Evolutionary conservation across 2,888 invertebrate genomes (phyloP), one percentile per base, ranked within the genome.

Genomic region (Philopedon plagiatum): DNA sequence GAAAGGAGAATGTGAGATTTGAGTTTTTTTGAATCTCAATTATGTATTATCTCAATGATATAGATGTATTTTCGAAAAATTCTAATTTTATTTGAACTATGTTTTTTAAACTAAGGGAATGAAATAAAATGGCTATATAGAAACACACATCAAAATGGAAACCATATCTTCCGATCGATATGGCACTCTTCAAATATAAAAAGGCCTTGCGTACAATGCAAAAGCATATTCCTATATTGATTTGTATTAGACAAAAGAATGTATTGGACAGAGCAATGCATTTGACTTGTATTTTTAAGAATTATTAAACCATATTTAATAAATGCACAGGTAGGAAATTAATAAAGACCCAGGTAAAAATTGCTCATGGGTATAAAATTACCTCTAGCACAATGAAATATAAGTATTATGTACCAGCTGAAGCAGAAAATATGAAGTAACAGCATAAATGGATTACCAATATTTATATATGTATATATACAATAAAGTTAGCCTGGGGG

Each of bases 371-470:
- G 46, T 67, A 69, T 69, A 70, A 73, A 46, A 73, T 73, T 69
- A 62, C 73, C 49, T 21, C 34, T n/a, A 44, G 18, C 13, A 71
- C 66, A 71, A 71, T 66, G 60, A 21, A 56, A 54, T 32, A 68
- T 60, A 39, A 60, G 62, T 60, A 71, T 65, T 65, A 60, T 71
- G 34, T 18, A 32, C 58, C 39, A 62, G 49, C 41, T 71, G 61
- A 71, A 57, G 71, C 71, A 49, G 71, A 71, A 71, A 71, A 71
- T 66, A 71, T 71, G 66, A 62, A 71, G 62, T 66, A 66, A 62
- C 56, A 66, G 62, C 46, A 37, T 58, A 41, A 70, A 57, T 57
- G 49, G 63, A 23, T 23, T 39, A 63, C 39, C 56, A 57, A 56
- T 69, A 57, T 41, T 23, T n/a, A 21, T 51, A 56, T 69, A 57